phyloP scores from a whole-genome alignment of 2,113 vertebrate species.

The Platycercus adscitus region DNA sequence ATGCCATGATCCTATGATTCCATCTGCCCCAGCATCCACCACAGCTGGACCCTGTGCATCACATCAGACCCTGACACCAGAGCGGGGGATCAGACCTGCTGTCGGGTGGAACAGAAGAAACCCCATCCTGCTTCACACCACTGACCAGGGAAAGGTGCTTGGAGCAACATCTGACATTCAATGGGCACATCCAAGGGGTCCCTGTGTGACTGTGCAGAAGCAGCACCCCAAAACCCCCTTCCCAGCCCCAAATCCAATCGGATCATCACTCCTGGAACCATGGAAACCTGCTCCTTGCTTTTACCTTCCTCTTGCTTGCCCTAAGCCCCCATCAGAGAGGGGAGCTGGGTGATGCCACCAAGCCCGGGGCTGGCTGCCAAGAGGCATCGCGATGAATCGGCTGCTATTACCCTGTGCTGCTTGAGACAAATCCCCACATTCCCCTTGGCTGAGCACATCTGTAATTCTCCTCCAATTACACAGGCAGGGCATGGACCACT shows the following conservation, averaged over 20 bases:
- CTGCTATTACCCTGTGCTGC: constrained; percentile 32
- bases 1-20: not conserved
- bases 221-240: not conserved
- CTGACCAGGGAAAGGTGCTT: not conserved
- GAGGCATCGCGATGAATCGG: constrained; percentile 9
- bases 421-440: constrained; percentile 64
- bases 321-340: not conserved
- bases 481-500: not conserved
- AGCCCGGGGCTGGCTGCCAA: not conserved
- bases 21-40: not conserved
- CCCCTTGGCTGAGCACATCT: constrained; percentile 40
- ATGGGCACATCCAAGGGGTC: not conserved
- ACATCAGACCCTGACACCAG: too few species aligned
- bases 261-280: not conserved
- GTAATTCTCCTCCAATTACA: constrained; percentile 53
- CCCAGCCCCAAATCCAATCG: not conserved
- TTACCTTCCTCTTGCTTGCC: not conserved
- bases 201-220: not conserved
- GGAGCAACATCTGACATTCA: not conserved
- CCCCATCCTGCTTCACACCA: not conserved
- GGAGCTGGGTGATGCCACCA: not conserved
- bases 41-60: fast-evolving
- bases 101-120: not conserved
- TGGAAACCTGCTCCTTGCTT: not conserved
- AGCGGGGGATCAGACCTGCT: not conserved